Conservation (phyloP, 2,113 vertebrate species). For the Varanus salvator region DNA sequence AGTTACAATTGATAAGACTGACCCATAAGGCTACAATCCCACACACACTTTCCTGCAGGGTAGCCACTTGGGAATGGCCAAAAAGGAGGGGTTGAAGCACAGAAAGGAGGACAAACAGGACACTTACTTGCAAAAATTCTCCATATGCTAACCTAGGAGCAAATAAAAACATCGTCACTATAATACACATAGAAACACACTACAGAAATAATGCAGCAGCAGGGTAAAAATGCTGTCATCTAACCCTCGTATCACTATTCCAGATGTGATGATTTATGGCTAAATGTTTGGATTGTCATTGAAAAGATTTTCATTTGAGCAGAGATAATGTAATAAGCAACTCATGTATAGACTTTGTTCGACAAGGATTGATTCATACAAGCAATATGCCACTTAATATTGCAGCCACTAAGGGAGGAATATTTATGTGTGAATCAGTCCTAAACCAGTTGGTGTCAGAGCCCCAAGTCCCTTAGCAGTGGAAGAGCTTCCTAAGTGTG, state of each 20-base stretch:
- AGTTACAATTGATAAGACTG: no score
- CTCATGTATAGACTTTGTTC: not conserved
- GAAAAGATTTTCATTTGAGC: not conserved
- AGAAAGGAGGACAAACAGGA: no score
- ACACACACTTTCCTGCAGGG: no score
- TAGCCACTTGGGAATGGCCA: not conserved
- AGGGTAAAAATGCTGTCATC: no score
- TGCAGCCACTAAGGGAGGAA: not conserved
- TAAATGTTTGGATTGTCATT: not conserved
- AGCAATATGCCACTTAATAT: not conserved
- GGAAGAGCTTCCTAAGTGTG: not conserved
- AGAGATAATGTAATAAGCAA: no score
- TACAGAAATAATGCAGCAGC: no score
- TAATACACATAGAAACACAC: no score
- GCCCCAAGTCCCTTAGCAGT: constrained; percentile 7
- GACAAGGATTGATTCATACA: not conserved
- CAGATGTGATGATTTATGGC: not conserved
- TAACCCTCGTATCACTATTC: no score
- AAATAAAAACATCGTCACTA: no score
- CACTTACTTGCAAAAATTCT: no score
- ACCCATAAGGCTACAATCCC: not conserved
- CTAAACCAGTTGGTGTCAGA: constrained; percentile 13
- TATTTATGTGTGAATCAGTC: not conserved
- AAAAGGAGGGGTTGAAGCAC: no score
- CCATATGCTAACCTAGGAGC: no score